Percentiles rank a stretch among this genome's conserved stretches.
Conservation (phyloP, 2,113 vertebrate species). For the Archocentrus centrarchus region DNA sequence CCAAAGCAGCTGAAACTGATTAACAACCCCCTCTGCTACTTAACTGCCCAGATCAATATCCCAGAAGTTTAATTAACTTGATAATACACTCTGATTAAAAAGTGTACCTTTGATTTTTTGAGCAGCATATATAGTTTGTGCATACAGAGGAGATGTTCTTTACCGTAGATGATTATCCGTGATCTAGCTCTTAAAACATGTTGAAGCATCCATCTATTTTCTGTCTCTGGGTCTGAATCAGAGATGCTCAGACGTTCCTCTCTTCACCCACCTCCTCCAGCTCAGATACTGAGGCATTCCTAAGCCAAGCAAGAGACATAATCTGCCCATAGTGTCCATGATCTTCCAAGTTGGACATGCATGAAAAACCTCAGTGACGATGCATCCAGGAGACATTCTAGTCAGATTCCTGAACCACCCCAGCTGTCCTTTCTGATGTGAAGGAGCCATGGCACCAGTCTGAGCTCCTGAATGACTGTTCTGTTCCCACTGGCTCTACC, state of each 20-base stretch:
- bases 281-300: not conserved
- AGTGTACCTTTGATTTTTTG: no score
- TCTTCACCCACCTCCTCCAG: not conserved
- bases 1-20: no score
- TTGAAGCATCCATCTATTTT: not conserved
- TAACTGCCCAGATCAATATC: no score
- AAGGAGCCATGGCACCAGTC: not conserved
- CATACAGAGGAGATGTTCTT: not conserved
- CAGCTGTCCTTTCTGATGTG: accelerated
- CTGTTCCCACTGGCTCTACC: no score
- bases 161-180: not conserved
- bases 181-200: not conserved
- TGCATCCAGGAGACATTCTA: not conserved
- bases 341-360: not conserved
- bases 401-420: not conserved
- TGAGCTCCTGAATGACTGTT: not conserved
- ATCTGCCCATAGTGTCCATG: not conserved
- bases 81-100: no score
- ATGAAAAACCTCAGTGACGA: not conserved
- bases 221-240: not conserved
- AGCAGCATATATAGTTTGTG: not conserved
- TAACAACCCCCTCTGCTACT: no score
- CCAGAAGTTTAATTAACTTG: no score
- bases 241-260: not conserved
- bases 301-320: not conserved